Base-by-base conservation (phyloP, 2,113 vertebrate species). In the Gasterosteus aculeatus region DNA sequence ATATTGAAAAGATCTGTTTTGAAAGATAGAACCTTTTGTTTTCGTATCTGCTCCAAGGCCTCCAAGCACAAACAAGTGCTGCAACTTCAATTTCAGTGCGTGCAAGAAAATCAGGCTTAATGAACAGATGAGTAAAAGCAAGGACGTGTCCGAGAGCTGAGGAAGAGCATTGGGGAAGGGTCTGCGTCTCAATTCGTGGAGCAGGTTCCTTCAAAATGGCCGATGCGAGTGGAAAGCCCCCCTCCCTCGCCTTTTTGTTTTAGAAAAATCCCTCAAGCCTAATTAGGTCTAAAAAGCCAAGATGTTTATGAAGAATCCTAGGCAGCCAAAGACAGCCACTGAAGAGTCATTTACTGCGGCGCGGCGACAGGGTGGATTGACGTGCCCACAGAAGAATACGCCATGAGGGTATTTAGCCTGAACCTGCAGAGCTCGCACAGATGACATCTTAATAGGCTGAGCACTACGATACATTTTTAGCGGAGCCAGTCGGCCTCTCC, bases 401-500 rank as follows among this genome's bases (percentile, higher is more conserved):
- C 85, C 87, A 83, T 75, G 53, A 87, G 92, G 84, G 80, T 85
- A 91, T 93, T 93, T 90, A 90, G 84, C 78, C 79, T 64, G 85
- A 91, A 90, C 89, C 85, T 87, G 88, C 81, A 81, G 89, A 87
- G 88, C 87, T 88, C 77, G 85, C 90, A 89, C 87, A 92, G 81
- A 92, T 88, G 88, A 94, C 89, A 88, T 93, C 91, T 93, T 93
- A 94, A 94, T 93, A 90, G 92, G 90, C 89, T 80, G 64, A 86
- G 85, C 81, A 68, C 84, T 77, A 67, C 78, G 84, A 89, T 86
- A 75, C 88, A 87, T 91, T 89, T 90, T 90, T 80, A 86, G 87
- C 81, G 75, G 81, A 86, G 82, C 69, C 38, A 56, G 79, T 60
- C 35, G 39, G 31, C 77, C 72, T 84, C 87, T 88, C 71, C 12